Base-by-base conservation (phyloP, 2,113 vertebrate species). In the Solenodon paradoxus region DNA sequence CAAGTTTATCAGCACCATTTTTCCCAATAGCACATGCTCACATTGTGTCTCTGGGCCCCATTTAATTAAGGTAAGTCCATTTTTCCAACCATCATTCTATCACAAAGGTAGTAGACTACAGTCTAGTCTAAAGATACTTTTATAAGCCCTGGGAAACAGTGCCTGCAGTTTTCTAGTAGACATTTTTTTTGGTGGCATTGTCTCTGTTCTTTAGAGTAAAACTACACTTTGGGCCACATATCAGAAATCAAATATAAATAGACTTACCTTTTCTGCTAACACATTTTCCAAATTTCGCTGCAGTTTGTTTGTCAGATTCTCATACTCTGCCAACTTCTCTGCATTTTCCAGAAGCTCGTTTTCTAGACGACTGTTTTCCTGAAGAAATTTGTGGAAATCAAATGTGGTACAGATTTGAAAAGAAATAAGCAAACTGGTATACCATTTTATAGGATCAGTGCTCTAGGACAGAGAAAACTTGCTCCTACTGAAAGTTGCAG, bases 361-460 rank as follows among this genome's bases (percentile, higher is more conserved):
- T 90, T 99, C 99, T 91, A 99, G 97, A 87, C 99, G 99, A 47
- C 97, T 96, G 96, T 99, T 99, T 85, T 99, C 99, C 99, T 99
- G 95, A 20, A 96, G 20, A 68, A 95, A 96, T 95, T 74, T 74
- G 40, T 32, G 64, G 42, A 84, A 61, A 66, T 38, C 71, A 84
- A 72, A 75, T 49, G 57, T 7, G 30, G 45, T 40, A 64, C 51
- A 16, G 35, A 88, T 78, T 72, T n/a, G n/a, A n/a, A n/a, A 53
- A 92, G 83, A 86, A 80, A 72, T 64, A 92, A 94, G 40, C 16
- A 84, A 94, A 93, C 28, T 19, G 24, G n/a, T 47, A 26, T 71
- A 57, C 9, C 22, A 22, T 63, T 71, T 90, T 77, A 75, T 68
- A 26, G 26, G 69, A 78, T 47, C 15, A 55, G 28, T 64, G 74